Conservation (phyloP, 92 coral and sea anemone genomes). For the Desmophyllum pertusum region DNA sequence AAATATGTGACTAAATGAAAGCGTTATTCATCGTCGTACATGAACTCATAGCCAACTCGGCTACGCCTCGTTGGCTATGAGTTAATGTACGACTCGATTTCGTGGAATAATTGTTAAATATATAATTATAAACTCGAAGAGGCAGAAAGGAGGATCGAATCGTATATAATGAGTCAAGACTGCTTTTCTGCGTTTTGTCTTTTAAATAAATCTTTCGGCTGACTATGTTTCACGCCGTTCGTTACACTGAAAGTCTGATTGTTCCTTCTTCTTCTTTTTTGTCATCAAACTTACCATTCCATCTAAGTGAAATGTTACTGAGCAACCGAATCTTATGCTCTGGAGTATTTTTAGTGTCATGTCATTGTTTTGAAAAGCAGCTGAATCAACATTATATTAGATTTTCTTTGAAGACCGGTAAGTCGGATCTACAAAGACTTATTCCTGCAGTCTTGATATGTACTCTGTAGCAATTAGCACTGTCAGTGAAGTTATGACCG, state of each 20-base stretch:
- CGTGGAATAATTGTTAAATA: no score
- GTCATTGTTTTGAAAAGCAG: not conserved
- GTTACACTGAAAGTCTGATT: not conserved
- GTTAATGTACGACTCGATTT: no score
- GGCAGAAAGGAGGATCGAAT: not conserved
- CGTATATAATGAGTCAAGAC: not conserved
- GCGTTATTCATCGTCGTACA: no score
- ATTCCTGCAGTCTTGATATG: no score
- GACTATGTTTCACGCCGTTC: not conserved
- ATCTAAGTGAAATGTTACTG: not conserved
- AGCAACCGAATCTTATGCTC: not conserved
- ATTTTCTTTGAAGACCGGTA: not conserved
- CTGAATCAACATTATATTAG: conserved; percentile 5
- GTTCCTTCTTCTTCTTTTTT: not conserved
- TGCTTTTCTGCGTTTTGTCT: not conserved
- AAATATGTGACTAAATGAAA: not conserved
- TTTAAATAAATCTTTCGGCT: no score
- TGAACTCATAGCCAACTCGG: no score
- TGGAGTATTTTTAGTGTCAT: not conserved
- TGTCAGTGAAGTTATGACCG: not conserved
- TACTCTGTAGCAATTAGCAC: not conserved
- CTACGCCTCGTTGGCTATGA: no score
- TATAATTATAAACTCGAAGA: no score
- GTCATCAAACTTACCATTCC: not conserved
- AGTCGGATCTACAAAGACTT: not conserved